phyloP scores from a whole-genome alignment of 2,888 invertebrate genomes.

The Cyclophora punctaria region DNA sequence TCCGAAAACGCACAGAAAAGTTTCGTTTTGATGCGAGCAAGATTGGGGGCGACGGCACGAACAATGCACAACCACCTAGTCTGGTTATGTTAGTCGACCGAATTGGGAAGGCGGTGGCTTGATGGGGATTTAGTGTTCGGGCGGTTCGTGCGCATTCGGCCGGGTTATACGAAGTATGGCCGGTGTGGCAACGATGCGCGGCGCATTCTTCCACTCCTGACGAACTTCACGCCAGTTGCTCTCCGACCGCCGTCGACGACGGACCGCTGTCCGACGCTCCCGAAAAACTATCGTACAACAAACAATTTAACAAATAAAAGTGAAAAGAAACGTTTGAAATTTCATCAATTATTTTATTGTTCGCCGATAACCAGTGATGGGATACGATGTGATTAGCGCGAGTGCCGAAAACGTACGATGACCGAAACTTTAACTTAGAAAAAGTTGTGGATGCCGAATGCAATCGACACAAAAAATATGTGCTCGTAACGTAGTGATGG shows the following conservation, averaged over 20 bases:
- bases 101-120: conserved; percentile 39
- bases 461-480: conserved; percentile 66
- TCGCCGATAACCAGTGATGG: conserved; percentile 43
- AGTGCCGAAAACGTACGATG: conserved; percentile 50
- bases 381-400: conserved; percentile 30
- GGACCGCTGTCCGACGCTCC: conserved; percentile 48
- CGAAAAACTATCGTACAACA: conserved; percentile 59
- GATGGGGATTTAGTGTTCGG: conserved; percentile 41
- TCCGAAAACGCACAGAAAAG: conserved; percentile 57
- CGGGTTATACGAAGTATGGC: conserved; percentile 54
- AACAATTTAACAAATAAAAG: conserved; percentile 59
- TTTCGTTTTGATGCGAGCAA: conserved; percentile 53
- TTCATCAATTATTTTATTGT: conserved; percentile 29
- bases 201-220: conserved; percentile 70
- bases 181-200: conserved; percentile 72
- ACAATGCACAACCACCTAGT: conserved; percentile 68
- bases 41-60: conserved; percentile 66
- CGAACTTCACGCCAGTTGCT: conserved; percentile 69
- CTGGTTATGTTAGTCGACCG: conserved; percentile 64
- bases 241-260: conserved; percentile 45
- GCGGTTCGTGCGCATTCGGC: conserved; percentile 45
- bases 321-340: conserved; percentile 45
- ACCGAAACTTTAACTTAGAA: conserved; percentile 66
- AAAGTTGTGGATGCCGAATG: conserved; percentile 65
- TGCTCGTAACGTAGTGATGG: conserved; percentile 64